Conservation (phyloP, 1,140 invertebrate genomes). For the Drosophila biarmipes region DNA sequence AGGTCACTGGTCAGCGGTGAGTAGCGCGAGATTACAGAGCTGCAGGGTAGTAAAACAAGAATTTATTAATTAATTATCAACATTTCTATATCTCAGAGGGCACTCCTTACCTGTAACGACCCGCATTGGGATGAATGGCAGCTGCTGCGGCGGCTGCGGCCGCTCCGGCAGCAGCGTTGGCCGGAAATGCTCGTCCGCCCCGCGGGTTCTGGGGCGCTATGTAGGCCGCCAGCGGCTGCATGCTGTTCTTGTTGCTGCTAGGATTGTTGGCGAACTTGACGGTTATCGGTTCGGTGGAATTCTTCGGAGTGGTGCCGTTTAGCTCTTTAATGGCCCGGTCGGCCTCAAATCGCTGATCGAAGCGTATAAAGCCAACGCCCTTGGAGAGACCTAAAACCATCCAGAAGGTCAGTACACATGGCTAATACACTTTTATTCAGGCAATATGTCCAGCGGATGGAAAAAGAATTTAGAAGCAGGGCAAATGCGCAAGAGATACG, state of each 20-base stretch:
- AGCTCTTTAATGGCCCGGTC: constrained; percentile 99
- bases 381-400: constrained; percentile 94
- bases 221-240: constrained; percentile 96
- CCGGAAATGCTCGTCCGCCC: constrained; percentile 92
- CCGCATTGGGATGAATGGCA: constrained; percentile 93
- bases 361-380: constrained; percentile 99
- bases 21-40: constrained; percentile 88
- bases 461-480: neutral
- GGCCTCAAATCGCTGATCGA: constrained; percentile 98
- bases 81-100: neutral
- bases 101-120: constrained; percentile 93
- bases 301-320: constrained; percentile 98
- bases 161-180: constrained; percentile 86
- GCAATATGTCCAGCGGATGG: constrained; percentile 2
- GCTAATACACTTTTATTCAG: neutral
- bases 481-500: neutral
- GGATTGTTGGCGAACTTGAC: constrained; percentile 99
- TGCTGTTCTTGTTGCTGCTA: constrained; percentile 97
- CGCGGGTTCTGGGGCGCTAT: constrained; percentile 90
- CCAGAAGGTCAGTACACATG: neutral
- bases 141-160: constrained; percentile 86
- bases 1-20: constrained; percentile 97
- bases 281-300: constrained; percentile 98
- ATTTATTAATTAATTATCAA: neutral
- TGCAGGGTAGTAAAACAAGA: constrained; percentile 22